Evolutionary conservation across 2,797 vertebrate species (phyloP).

Genomic region (Novumbra hubbsi): DNA sequence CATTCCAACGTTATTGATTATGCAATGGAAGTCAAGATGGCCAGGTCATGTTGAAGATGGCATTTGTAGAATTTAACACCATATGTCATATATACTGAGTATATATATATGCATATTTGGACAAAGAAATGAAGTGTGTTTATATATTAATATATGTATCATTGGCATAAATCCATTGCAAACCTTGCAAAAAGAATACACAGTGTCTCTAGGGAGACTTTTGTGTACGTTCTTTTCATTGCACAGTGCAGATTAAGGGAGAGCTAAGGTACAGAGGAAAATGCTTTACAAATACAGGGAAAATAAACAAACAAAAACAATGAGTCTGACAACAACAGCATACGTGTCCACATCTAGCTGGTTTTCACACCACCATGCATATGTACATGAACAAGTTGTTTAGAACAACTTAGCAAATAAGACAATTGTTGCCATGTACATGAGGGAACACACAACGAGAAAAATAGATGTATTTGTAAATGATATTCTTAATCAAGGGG

Average conservation of each 20-base stretch:
- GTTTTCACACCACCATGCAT: slow-evolving; percentile 88
- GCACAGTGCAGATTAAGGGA: slow-evolving; percentile 47
- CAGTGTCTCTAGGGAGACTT: slow-evolving; percentile 73
- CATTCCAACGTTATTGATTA: slow-evolving; percentile 73
- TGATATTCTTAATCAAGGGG: slow-evolving; percentile 86
- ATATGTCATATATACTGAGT: slow-evolving; percentile 73
- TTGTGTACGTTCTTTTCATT: slow-evolving; percentile 80
- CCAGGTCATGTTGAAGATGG: slow-evolving; percentile 56
- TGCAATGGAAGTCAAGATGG: slow-evolving; percentile 79
- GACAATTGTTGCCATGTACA: slow-evolving; percentile 93
- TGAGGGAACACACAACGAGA: slow-evolving; percentile 88
- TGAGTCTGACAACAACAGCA: slow-evolving; percentile 41
- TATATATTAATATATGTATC: neutral
- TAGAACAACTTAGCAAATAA: slow-evolving; percentile 81
- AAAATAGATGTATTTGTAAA: slow-evolving; percentile 95
- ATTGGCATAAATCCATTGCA: slow-evolving; percentile 81
- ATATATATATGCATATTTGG: slow-evolving; percentile 79
- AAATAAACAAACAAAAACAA: slow-evolving; percentile 50
- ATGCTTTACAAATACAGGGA: slow-evolving; percentile 39
- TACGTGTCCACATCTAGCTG: slow-evolving; percentile 53
- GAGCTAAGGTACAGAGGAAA: slow-evolving; percentile 43
- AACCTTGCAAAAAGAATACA: slow-evolving; percentile 85
- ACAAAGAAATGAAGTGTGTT: slow-evolving; percentile 47
- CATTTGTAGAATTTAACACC: slow-evolving; percentile 57
- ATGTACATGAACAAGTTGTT: slow-evolving; percentile 91